Evolutionary conservation across 2,888 invertebrate species (phyloP).

Genomic region (Andrena flavipes): DNA sequence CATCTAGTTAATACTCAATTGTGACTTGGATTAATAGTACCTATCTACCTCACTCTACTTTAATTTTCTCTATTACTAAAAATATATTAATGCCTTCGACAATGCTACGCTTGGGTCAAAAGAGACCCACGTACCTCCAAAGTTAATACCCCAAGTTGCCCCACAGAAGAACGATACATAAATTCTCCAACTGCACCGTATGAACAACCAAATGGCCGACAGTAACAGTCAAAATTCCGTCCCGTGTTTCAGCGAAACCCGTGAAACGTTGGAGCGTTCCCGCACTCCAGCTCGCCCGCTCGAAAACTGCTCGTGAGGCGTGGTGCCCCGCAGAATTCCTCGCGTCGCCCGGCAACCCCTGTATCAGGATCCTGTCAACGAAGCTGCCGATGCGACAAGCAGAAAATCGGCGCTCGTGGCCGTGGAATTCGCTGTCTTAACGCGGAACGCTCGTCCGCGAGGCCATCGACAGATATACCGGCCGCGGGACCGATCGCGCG

Average conservation of each 20-base stretch:
- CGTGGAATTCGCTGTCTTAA: slow-evolving; percentile 54
- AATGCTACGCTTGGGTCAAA: no score
- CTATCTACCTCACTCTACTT: no score
- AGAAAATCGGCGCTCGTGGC: slow-evolving; percentile 46
- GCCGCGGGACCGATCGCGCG: slow-evolving; percentile 29
- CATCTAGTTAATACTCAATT: no score
- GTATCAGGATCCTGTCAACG: slow-evolving; percentile 40
- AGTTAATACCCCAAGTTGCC: no score
- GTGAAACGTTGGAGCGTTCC: not conserved
- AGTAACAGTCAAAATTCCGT: not conserved
- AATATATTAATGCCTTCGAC: no score
- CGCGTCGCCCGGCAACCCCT: slow-evolving; percentile 20
- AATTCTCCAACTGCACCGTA: no score
- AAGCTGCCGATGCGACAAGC: slow-evolving; percentile 8
- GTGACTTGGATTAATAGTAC: no score
- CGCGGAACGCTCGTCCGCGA: slow-evolving; percentile 32
- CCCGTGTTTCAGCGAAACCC: not conserved
- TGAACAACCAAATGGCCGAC: not conserved
- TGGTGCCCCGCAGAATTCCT: slow-evolving; percentile 24
- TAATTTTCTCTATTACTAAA: no score
- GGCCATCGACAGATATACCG: slow-evolving; percentile 44
- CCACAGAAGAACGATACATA: no score
- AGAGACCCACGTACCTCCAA: no score
- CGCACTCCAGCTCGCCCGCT: slow-evolving; percentile 4
- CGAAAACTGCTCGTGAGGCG: slow-evolving; percentile 18